Base-by-base conservation (phyloP, 2,888 invertebrate genomes). In the Drosophila eohydei region DNA sequence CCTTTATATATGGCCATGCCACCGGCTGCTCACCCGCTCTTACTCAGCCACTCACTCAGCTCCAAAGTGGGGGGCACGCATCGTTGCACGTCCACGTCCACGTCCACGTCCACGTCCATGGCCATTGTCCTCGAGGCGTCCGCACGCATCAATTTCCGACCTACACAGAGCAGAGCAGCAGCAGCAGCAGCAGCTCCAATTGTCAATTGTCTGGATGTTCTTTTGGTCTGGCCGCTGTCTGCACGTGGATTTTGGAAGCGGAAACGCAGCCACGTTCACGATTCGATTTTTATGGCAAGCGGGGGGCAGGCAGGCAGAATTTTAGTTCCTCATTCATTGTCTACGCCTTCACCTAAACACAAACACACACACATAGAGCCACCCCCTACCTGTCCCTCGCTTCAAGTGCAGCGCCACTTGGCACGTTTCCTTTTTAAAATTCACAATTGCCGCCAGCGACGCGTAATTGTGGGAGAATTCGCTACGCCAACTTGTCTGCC, bases 341-440 rank as follows among this genome's bases (percentile, higher is more conserved):
- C 85, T 80, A 73, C 77, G 63, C 69, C 73, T 56, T 62, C 69
- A 62, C 65, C 70, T 57, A 59, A 76, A 66, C 65, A 57, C 57
- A 58, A 54, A 28, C 40, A 41, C n/a, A 40, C 40, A 14, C 32
- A 28, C 11, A 16, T 56, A 41, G 44, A 52, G 38, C 61, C 46
- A 28, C 54, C 41, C 44, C 32, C 51, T 30, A 16, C 21, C 54
- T 9, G 28, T 51, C 32, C 48, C 26, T 6, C 51, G 11, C 44
- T 11, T 16, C n/a, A 26, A 54, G 40, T 58, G 43, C 63, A 59
- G 40, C 62, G 52, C 50, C 89, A 83, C 82, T 83, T 82, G 79
- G 80, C 88, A 87, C 80, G 89, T 83, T 88, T 92, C 90, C 91
- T 90, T 90, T 91, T 91, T 91, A 90, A 91, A 92, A 91, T 91